Conservation (phyloP, 2,888 invertebrate genomes). For the Platypus cylindrus region DNA sequence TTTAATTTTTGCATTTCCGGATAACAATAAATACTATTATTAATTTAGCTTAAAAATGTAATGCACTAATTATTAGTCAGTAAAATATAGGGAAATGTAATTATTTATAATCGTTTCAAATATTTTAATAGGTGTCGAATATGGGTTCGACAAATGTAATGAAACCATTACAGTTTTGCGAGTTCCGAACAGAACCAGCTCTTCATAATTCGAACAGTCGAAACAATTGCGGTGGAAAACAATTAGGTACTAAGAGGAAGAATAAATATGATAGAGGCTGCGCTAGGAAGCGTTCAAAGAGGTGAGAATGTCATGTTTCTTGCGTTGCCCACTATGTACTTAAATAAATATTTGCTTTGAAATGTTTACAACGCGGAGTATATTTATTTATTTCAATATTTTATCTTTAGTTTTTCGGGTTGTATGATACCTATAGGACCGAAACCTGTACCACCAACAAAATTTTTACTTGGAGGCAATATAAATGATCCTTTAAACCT, state of each 20-base stretch:
- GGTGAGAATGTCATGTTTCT: too few species aligned
- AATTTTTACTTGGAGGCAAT: slow-evolving; percentile 88
- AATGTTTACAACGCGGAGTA: not conserved
- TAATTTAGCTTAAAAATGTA: too few species aligned
- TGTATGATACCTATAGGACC: slow-evolving; percentile 39
- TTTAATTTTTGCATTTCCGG: too few species aligned
- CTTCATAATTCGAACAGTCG: slow-evolving; percentile 5
- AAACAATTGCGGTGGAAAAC: slow-evolving; percentile 13
- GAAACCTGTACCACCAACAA: slow-evolving; percentile 77
- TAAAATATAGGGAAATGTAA: too few species aligned
- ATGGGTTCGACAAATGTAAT: slow-evolving; percentile 35
- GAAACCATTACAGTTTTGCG: too few species aligned
- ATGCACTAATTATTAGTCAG: too few species aligned
- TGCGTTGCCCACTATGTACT: too few species aligned
- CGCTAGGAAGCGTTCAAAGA: slow-evolving; percentile 52
- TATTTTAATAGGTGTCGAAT: too few species aligned
- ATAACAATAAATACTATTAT: too few species aligned
- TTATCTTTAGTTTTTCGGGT: slow-evolving; percentile 42
- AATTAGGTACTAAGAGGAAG: slow-evolving; percentile 21
- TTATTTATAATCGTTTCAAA: too few species aligned
- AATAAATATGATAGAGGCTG: slow-evolving; percentile 36
- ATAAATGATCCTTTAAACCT: slow-evolving; percentile 91
- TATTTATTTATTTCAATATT: not conserved
- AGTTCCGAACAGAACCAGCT: too few species aligned
- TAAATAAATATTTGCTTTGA: too few species aligned